Evolutionary conservation across 2,113 vertebrate genomes (phyloP).

Genomic region (Scalopus aquaticus): DNA sequence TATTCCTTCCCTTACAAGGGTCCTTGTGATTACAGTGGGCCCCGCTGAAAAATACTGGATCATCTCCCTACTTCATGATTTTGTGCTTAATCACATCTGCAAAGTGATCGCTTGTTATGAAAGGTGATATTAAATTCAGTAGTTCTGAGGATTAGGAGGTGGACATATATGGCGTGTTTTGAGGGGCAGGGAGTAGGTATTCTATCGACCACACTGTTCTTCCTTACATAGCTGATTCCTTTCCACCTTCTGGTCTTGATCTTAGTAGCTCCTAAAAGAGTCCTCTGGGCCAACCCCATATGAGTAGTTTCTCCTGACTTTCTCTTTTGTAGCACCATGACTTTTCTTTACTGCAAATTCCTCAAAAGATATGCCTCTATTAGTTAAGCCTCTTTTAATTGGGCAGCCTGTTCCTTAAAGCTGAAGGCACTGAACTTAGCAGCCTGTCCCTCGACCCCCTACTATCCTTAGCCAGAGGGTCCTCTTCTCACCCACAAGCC

Average conservation of each 20-base stretch:
- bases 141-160: neutral
- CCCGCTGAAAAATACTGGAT: neutral
- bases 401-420: neutral
- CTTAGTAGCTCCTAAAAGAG: neutral
- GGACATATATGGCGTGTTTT: too few species aligned
- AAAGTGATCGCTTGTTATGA: neutral
- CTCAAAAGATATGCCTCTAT: neutral
- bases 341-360: neutral
- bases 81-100: too few species aligned
- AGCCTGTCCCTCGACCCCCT: accelerated
- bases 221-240: neutral
- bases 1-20: neutral
- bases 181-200: too few species aligned
- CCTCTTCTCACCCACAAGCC: neutral
- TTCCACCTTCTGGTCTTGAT: neutral
- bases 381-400: neutral
- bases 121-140: neutral
- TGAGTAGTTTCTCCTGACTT: neutral
- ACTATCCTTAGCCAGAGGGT: neutral
- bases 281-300: neutral
- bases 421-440: neutral
- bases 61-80: too few species aligned
- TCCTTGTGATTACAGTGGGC: neutral
- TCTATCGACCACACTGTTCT: neutral
- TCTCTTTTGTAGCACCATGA: neutral